Evolutionary conservation across 1,140 invertebrate genomes (phyloP), one percentile per base, ranked within the genome.

Genomic region (Rhizoglyphus robini): DNA sequence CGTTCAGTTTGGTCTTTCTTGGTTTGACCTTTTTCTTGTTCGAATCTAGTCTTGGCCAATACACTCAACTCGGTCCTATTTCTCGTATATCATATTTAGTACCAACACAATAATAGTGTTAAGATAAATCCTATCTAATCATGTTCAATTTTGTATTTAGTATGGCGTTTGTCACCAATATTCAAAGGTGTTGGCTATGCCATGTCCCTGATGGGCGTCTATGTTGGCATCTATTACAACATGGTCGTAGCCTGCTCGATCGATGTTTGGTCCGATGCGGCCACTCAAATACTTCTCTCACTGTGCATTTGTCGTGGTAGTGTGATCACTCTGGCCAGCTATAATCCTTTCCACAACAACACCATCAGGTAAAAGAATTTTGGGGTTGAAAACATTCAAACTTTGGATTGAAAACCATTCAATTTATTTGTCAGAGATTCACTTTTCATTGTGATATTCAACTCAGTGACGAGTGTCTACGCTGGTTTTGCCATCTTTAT

Each of bases 261-360:
- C 20, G 29, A 65, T 31, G 64, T 65, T 46, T 65, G 64, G 64
- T 31, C 48, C 30, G 64, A 65, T 47, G 64, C 64, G 18, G 64
- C 36, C 15, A 65, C 64, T 27, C 64, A 65, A 31, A 31, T 60
- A 71, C 90, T 90, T 74, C 90, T 88, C 74, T 86, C 87, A 0
- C 73, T 90, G 23, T 87, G 86, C 72, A 86, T 87, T 1, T 86
- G 86, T 8, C 88, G 86, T 85, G 88, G 88, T 67, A 87, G 87
- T 46, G 77, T 88, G 18, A 87, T 88, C 30, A 87, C 86, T 3
- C 78, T 88, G 13, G 86, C 86, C 23, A 88, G 51, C 51, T 54
- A 54, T 23, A 54, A 54, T 20, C 51, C 51, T 11, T 54, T 54
- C 31, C 20, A 54, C 20, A 54, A 54, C 51, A 54, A 54, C 20